Base-by-base conservation (phyloP, 92 coral and sea anemone genomes). In the Siderastrea siderea region DNA sequence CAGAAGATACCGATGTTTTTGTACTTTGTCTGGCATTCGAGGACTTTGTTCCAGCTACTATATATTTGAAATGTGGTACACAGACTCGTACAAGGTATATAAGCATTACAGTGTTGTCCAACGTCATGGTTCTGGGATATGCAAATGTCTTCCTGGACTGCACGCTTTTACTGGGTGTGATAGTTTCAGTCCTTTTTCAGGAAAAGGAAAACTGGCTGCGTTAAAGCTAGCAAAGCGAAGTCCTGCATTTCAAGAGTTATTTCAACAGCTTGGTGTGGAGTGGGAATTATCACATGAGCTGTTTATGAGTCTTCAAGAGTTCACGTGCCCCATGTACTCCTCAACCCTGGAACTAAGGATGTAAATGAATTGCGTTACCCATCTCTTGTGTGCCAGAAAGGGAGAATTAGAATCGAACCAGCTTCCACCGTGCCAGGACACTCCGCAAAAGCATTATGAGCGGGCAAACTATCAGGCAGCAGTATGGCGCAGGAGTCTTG, bases 1-100 rank as follows among this genome's bases (percentile, higher is more conserved):
- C n/a, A n/a, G n/a, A n/a, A 79, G 95, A 92, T 87, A 92, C 95
- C 7, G 93, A 89, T 81, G 93, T 92, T 13, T 60, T 92, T 63
- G 68, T 89, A 55, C 74, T 91, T 73, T 52, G 88, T 64, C 84
- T 91, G 50, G 84, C 84, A 26, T 57, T 87, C 75, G 46, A 71
- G 81, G 78, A 10, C 51, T 71, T 65, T 68, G 58, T 78, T 60
- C 85, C 86, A 16, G 53, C 76, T 62, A 47, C 68, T 12, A 45
- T 78, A 13, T 78, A 76, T 57, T 51, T 64, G 38, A 86, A 86
- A 67, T 78, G 90, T 51, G 57, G 90, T 61, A 69, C 77, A 52
- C 68, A 68, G 38, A 46, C 77, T 12, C 77, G 85, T 4, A 66
- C 68, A 13, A 68, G 68, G 64, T 68, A 67, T 47, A 43, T 78